phyloP scores from a whole-genome alignment of 2,888 invertebrate genomes.

The Lycophotia porphyrea region DNA sequence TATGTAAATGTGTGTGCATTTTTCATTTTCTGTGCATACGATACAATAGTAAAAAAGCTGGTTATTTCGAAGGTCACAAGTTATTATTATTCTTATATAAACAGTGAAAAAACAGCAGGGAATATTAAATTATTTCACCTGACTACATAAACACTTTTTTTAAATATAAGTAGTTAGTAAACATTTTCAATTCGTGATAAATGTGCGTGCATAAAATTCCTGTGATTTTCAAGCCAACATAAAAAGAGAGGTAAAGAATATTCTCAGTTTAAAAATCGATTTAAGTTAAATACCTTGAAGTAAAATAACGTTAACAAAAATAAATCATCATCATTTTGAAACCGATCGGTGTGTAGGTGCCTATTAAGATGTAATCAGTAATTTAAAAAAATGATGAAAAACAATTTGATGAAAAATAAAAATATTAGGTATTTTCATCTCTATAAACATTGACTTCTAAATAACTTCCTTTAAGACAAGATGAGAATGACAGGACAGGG shows the following conservation, averaged over 20 bases:
- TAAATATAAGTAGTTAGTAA: not conserved
- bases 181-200: not conserved
- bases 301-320: not conserved
- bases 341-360: not conserved
- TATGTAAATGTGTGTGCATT: not conserved
- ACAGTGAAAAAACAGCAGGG: not conserved
- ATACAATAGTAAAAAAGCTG: not conserved
- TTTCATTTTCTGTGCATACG: no score
- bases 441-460: not conserved
- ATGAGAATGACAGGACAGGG: not conserved
- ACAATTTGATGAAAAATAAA: not conserved
- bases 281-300: not conserved
- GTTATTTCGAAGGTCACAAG: conserved; percentile 7
- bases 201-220: not conserved
- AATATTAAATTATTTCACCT: not conserved
- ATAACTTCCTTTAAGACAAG: not conserved
- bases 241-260: not conserved
- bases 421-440: conserved; percentile 4
- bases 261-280: not conserved
- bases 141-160: not conserved
- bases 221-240: not conserved
- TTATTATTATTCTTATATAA: not conserved
- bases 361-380: not conserved
- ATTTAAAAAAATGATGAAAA: not conserved
- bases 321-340: not conserved